phyloP scores from a whole-genome alignment of 2,888 invertebrate species.

The Zootermopsis nevadensis region DNA sequence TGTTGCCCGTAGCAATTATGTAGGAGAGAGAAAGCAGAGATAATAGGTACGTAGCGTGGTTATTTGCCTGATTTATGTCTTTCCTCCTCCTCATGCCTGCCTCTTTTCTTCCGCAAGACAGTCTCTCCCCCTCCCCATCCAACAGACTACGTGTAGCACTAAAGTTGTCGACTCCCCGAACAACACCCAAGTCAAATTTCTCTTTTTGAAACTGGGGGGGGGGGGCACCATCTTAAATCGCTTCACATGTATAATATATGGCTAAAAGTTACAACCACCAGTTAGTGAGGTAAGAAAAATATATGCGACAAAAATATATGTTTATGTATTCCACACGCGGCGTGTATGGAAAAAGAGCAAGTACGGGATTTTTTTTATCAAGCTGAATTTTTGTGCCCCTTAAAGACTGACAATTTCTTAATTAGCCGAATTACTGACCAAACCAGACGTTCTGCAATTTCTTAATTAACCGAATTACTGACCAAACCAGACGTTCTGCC shows the following conservation, averaged over 20 bases:
- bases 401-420: no score
- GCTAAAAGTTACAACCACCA: background rate
- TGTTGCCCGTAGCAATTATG: slow-evolving; percentile 38
- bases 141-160: background rate
- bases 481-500: no score
- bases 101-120: background rate
- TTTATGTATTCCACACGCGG: no score
- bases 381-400: no score
- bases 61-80: slow-evolving; percentile 40
- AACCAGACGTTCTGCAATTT: no score
- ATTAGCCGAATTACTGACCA: no score
- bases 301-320: no score
- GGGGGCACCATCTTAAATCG: background rate
- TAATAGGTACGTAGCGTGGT: slow-evolving; percentile 37
- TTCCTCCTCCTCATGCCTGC: background rate
- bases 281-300: no score
- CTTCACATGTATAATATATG: background rate
- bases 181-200: background rate
- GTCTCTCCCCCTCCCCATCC: no score
- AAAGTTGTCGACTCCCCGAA: background rate
- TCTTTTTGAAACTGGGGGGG: background rate
- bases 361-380: no score
- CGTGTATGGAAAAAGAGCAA: no score
- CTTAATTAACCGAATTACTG: no score
- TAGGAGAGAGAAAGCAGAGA: slow-evolving; percentile 21